Base-by-base conservation (phyloP, 2,888 invertebrate species). In the Tachina fera region DNA sequence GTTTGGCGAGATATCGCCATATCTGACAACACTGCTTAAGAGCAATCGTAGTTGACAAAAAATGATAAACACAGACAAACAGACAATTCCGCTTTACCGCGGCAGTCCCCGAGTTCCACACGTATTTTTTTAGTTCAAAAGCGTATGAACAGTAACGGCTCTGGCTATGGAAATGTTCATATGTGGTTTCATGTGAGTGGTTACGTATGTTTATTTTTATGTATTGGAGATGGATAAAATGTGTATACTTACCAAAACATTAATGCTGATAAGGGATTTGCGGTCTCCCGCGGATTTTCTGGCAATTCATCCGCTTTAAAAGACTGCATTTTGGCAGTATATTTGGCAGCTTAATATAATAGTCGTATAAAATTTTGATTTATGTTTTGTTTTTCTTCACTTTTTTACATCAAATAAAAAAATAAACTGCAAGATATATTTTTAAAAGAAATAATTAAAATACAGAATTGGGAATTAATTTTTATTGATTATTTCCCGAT, bases 251-350 rank as follows among this genome's bases (percentile, higher is more conserved):
- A 92, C 92, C 95, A 95, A 92, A 95, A 96, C 68, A 95, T 92
- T 14, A 96, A 90, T 67, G 95, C 93, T 3, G 96, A 95, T 4
- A 96, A 88, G 2, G 94, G 88, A 89, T 94, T 95, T 1, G 95
- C 94, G 56, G 91, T 93, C 88, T 94, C 94, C 63, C 94, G 92
- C 1, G 95, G 95, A 93, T 95, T 95, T 67, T 92, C 92, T 47
- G 93, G 92, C 88, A 93, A 91, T 72, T 92, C 92, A 53, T 91
- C 91, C 82, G 90, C 89, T 89, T 93, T 93, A 76, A 90, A 85
- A 19, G 90, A 89, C 87, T 90, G 90, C 91, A 91, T 90, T 76
- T 78, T 84, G 75, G 76, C 81, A 82, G 74, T 77, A 45, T 61
- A 58, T 74, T 79, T 71, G 47, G 47, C 70, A 61, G 76, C 65